Evolutionary conservation across 2,888 invertebrate species (phyloP), one percentile per base, ranked within the genome.

Genomic region (Tachina lurida): DNA sequence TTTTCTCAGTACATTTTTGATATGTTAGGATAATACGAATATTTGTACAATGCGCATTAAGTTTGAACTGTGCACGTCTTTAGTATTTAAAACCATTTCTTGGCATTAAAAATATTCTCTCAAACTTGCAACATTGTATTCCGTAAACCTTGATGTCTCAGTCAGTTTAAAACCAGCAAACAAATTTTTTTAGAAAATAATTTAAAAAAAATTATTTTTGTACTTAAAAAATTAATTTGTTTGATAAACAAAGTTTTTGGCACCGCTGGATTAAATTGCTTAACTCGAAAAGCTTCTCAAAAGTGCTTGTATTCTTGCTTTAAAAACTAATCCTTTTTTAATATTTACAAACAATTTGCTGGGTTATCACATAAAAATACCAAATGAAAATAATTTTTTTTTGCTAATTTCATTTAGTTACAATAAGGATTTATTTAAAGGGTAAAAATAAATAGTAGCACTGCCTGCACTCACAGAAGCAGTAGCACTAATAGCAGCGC

Each of bases 371-470:
- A 63, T 13, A 39, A 67, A 41, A 52, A 47, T 58, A n/a, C 9
- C 9, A 10, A 31, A 63, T 41, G n/a, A 47, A 41, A 47, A 56
- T 0, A 39, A 49, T 43, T 49, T 17, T 68, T 77, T 65, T 31
- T 4, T 31, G 2, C 43, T 58, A 73, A 67, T 67, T 74, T 52
- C 56, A 60, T 52, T 74, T 74, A 17, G 52, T 67, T 65, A 22
- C 63, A 65, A 80, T 49, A 56, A 80, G 47, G 41, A 39, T 65
- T 71, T 22, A 65, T 10, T 43, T 70, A 49, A 19, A 31, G 52
- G 67, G 49, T 13, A 58, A 10, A 45, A 56, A n/a, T 15, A 39
- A 10, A 49, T 56, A 41, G 15, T 31, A 31, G 31, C 31, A 31
- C 31, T 31, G 31, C 31, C 31, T 31, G 31, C 31, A 31, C 54